Conservation (phyloP, 2,888 invertebrate genomes). For the Thalpophila matura region DNA sequence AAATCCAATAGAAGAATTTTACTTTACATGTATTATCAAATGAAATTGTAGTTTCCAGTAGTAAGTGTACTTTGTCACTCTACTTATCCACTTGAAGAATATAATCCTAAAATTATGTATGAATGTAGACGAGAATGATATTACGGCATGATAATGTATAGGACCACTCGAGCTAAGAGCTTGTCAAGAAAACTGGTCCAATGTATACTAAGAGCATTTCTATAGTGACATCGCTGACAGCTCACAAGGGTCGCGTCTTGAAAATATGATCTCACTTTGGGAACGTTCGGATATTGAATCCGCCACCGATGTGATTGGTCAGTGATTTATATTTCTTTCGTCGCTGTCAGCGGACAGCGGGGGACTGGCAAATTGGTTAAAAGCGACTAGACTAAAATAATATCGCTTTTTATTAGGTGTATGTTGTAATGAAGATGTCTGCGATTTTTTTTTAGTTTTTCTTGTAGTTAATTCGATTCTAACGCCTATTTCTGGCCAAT, state of each 20-base stretch:
- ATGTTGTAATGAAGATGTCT: background rate
- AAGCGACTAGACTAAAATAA: slow-evolving; percentile 20
- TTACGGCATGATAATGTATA: slow-evolving; percentile 33
- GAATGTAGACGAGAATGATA: slow-evolving; percentile 31
- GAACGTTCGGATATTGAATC: slow-evolving; percentile 46
- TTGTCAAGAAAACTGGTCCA: slow-evolving; percentile 54
- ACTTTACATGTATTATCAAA: background rate
- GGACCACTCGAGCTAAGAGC: slow-evolving; percentile 50
- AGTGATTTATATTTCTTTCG: slow-evolving; percentile 51
- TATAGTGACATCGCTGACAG: slow-evolving; percentile 53
- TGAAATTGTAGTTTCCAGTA: background rate
- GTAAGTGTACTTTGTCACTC: slow-evolving; percentile 16
- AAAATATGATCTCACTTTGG: slow-evolving; percentile 44
- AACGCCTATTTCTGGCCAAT: too few relatives aligned
- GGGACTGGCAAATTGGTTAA: slow-evolving; percentile 32
- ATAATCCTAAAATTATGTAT: slow-evolving; percentile 28
- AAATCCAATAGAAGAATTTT: too few relatives aligned
- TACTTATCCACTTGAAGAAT: slow-evolving; percentile 16
- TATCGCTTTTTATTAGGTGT: slow-evolving; percentile 5
- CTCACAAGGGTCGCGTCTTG: slow-evolving; percentile 51
- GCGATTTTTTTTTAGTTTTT: slow-evolving; percentile 3
- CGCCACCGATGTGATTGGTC: slow-evolving; percentile 30
- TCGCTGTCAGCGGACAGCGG: slow-evolving; percentile 18
- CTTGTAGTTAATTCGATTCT: too few relatives aligned
- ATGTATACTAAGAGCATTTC: slow-evolving; percentile 46